Conservation (phyloP, 2,888 invertebrate species). For the Lucinisca nassula region DNA sequence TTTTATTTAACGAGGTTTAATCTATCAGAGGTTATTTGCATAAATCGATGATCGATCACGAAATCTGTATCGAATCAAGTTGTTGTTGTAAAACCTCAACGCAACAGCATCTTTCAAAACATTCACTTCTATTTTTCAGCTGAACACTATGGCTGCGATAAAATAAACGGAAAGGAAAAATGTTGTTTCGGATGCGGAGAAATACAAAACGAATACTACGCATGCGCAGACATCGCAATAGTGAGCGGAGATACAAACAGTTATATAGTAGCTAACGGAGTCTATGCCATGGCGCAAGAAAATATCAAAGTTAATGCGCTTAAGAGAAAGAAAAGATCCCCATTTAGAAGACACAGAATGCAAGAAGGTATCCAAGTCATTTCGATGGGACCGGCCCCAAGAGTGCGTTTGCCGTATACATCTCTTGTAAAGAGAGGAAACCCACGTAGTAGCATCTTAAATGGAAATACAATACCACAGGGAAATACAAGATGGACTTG, state of each 20-base stretch:
- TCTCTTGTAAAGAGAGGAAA: not conserved
- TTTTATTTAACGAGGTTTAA: too few relatives aligned
- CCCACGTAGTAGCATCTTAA: not conserved
- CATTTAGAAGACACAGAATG: not conserved
- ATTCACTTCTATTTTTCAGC: constrained; percentile 39
- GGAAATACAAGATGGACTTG: not conserved
- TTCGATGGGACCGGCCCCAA: not conserved
- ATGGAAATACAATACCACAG: not conserved
- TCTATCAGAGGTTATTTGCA: too few relatives aligned
- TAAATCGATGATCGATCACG: too few relatives aligned
- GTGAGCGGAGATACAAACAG: not conserved
- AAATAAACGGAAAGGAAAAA: constrained; percentile 6
- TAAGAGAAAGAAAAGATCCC: not conserved
- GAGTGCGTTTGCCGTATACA: not conserved
- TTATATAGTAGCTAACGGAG: not conserved
- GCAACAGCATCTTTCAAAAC: too few relatives aligned
- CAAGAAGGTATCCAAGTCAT: not conserved
- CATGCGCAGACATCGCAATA: constrained; percentile 66
- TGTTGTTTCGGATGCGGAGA: constrained; percentile 64
- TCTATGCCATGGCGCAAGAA: not conserved
- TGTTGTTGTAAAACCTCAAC: too few relatives aligned
- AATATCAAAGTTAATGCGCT: not conserved
- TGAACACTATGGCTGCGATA: constrained; percentile 64
- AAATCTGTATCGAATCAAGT: too few relatives aligned
- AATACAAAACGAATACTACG: constrained; percentile 61